Evolutionary conservation across 2,888 invertebrate species (phyloP).

Genomic region (Papilio demoleus): DNA sequence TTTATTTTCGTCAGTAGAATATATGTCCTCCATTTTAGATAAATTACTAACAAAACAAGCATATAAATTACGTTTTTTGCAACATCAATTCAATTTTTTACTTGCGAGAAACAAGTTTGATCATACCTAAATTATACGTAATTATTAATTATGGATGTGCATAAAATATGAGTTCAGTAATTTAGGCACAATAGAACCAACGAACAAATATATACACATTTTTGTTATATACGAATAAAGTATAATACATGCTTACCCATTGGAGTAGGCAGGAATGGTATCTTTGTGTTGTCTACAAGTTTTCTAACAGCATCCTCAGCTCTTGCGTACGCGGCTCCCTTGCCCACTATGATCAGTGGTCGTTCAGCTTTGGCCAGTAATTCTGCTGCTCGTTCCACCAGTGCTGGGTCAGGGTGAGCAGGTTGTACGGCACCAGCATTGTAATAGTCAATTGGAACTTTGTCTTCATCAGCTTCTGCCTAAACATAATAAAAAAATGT

Average conservation of each 20-base stretch:
- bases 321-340: conserved; percentile 92
- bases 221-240: no score
- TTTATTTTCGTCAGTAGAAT: neutral
- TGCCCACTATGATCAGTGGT: conserved; percentile 96
- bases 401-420: conserved; percentile 87
- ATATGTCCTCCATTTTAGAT: conserved; percentile 2
- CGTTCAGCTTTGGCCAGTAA: conserved; percentile 87
- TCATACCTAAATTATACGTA: no score
- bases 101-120: no score
- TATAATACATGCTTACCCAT: conserved; percentile 86
- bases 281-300: conserved; percentile 87
- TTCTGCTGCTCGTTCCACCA: conserved; percentile 88
- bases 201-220: no score
- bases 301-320: conserved; percentile 89
- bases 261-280: conserved; percentile 97
- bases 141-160: no score
- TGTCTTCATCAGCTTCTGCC: conserved; percentile 72
- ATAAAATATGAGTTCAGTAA: no score
- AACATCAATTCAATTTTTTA: neutral
- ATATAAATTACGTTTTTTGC: neutral
- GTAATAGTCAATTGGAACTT: conserved; percentile 75
- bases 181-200: no score
- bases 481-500: conserved; percentile 46
- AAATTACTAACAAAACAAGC: neutral
- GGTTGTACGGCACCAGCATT: conserved; percentile 85